Evolutionary conservation across 2,113 vertebrate genomes (phyloP).

Genomic region (Cheilinus undulatus): DNA sequence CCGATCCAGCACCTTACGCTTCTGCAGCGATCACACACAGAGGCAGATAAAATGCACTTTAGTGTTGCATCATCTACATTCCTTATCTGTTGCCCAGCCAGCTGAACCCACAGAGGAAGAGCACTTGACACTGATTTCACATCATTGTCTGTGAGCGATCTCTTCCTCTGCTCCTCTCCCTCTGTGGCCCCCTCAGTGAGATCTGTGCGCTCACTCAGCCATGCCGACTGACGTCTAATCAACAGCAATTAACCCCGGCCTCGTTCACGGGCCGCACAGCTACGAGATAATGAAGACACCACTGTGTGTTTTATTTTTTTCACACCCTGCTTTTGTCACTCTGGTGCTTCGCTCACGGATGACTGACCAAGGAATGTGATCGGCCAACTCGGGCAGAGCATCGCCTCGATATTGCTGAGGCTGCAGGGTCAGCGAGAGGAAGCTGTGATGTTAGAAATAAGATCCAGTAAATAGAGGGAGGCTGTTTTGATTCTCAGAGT

Average conservation of each 20-base stretch:
- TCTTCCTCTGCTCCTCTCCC: slow-evolving; percentile 31
- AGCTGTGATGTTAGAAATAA: slow-evolving; percentile 34
- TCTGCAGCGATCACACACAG: not conserved
- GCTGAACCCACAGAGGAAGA: slow-evolving; percentile 50
- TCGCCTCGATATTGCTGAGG: slow-evolving; percentile 15
- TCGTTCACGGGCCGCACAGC: slow-evolving; percentile 34
- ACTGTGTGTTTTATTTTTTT: slow-evolving; percentile 21
- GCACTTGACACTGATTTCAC: slow-evolving; percentile 63
- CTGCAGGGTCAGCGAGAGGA: slow-evolving; percentile 16
- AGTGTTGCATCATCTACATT: slow-evolving; percentile 27
- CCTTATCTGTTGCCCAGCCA: slow-evolving; percentile 47
- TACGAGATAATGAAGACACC: slow-evolving; percentile 68
- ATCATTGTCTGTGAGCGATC: slow-evolving; percentile 54
- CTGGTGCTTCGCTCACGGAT: slow-evolving; percentile 35
- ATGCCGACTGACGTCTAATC: slow-evolving; percentile 69
- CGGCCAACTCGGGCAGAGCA: not conserved
- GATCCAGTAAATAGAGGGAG: slow-evolving; percentile 15
- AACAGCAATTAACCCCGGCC: slow-evolving; percentile 75
- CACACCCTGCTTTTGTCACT: slow-evolving; percentile 55
- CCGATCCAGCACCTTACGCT: no score
- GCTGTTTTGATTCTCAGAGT: slow-evolving; percentile 6
- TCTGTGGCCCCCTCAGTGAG: slow-evolving; percentile 43
- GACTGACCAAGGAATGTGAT: slow-evolving; percentile 61
- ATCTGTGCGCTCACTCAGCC: slow-evolving; percentile 55
- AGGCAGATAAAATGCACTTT: not conserved